A percentile compares a stretch with the other conserved stretches of the same genome.
Evolutionary conservation across 2,888 invertebrate species (phyloP).

Genomic region (Chymomyza fuscimana): DNA sequence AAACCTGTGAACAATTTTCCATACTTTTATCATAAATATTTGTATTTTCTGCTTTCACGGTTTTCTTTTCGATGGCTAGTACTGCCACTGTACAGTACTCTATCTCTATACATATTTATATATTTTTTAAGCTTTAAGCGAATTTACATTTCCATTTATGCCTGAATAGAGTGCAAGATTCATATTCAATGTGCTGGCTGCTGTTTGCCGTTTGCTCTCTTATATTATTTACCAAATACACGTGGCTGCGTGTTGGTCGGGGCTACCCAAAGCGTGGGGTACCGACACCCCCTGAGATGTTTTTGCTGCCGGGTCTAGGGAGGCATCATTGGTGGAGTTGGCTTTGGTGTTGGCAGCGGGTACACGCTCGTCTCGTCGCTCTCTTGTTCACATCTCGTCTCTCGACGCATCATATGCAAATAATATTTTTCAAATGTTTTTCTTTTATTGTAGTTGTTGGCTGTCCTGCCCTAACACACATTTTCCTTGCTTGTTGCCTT

Average conservation of each 20-base stretch:
- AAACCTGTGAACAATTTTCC: background rate
- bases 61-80: background rate
- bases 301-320: slow-evolving; percentile 14
- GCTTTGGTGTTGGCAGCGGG: slow-evolving; percentile 22
- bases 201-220: slow-evolving; percentile 8
- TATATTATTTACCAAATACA: slow-evolving; percentile 12
- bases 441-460: slow-evolving; percentile 46
- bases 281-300: background rate
- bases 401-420: slow-evolving; percentile 60
- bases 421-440: slow-evolving; percentile 74
- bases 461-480: slow-evolving; percentile 16
- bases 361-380: background rate
- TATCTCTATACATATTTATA: background rate
- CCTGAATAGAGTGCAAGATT: slow-evolving; percentile 64
- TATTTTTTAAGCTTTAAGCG: background rate
- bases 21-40: background rate
- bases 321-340: slow-evolving; percentile 15
- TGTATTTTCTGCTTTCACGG: background rate
- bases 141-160: slow-evolving; percentile 66
- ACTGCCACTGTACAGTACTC: too few species aligned
- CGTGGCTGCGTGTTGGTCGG: slow-evolving; percentile 6
- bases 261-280: background rate
- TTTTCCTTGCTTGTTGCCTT: slow-evolving; percentile 49
- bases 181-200: slow-evolving; percentile 22
- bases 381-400: background rate